Evolutionary conservation across 1,140 invertebrate genomes (phyloP), one percentile per base, ranked within the genome.

Genomic region (Papilio helenus): DNA sequence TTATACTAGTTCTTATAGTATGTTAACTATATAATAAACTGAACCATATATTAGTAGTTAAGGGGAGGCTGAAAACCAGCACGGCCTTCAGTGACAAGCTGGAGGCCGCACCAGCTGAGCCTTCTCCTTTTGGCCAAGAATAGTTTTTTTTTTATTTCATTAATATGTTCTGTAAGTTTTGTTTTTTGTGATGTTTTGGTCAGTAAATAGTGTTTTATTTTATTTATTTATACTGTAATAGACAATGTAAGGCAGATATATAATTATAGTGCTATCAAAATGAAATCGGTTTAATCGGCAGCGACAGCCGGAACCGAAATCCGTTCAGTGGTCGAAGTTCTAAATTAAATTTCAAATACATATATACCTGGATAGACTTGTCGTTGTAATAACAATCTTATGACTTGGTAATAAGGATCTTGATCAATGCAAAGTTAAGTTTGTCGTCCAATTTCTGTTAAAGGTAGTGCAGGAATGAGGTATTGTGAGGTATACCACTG

Each of bases 311-410:
- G 61, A 65, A 65, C 61, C 61, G 61, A 65, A 65, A 65, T 65
- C 61, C 61, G 61, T 65, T 65, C 61, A 65, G 61, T 65, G 61
- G 61, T 65, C 61, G 61, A 65, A 65, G 23, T 65, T 65, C 61
- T 34, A 65, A 65, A 65, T 65, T 65, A 65, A 65, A 65, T 65
- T 65, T 29, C 26, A 65, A 26, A 26, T 26, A 65, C 14, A 2
- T 29, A 29, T 29, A 8, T 65, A 65, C 26, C 61, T 65, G 26
- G 2, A 14, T 34, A 26, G 1, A 26, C 26, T 26, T 3, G 0
- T 16, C 26, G 14, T 16, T 65, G 23, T 3, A 65, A 16, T 16
- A 29, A 16, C 61, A 65, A 65, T 26, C 26, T 65, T 65, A 65
- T 65, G 1, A 0, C 12, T 16, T 16, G 2, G 23, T 65, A 14